Evolutionary conservation across 2,797 vertebrate genomes (phyloP).

Genomic region (Huso huso): DNA sequence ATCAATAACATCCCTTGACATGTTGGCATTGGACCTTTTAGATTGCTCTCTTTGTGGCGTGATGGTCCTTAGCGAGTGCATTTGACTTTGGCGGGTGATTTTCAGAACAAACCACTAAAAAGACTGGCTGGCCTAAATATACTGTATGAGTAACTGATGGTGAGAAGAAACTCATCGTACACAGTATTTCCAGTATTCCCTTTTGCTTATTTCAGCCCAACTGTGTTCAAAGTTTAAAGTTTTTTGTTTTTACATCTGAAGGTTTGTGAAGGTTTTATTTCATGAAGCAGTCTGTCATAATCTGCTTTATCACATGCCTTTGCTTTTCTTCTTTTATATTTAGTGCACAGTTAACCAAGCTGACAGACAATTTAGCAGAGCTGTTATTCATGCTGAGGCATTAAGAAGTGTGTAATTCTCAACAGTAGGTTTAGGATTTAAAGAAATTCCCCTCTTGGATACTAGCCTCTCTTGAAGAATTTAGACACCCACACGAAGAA

Average conservation of each 20-base stretch:
- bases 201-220: too few relatives aligned
- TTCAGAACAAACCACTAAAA: too few relatives aligned
- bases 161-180: not conserved
- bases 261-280: slow-evolving; percentile 4
- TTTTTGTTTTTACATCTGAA: slow-evolving; percentile 1
- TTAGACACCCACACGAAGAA: slow-evolving; percentile 31
- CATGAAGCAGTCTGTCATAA: not conserved
- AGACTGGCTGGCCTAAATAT: too few relatives aligned
- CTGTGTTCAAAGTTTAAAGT: not conserved
- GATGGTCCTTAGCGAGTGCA: too few relatives aligned
- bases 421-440: not conserved
- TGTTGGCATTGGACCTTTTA: too few relatives aligned
- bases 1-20: too few relatives aligned
- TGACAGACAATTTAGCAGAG: not conserved
- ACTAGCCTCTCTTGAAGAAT: slow-evolving; percentile 19
- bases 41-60: too few relatives aligned
- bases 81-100: too few relatives aligned
- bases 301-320: not conserved
- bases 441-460: slow-evolving; percentile 12
- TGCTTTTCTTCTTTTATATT: not conserved
- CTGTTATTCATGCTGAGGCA: slow-evolving; percentile 1
- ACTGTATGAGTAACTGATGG: not conserved
- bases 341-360: not conserved
- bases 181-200: too few relatives aligned
- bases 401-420: slow-evolving; percentile 3